These are phyloP conservation scores for Karalla daura DNA, from an alignment of 2,797 vertebrate genomes.

Conservation along the genomic window DNA sequence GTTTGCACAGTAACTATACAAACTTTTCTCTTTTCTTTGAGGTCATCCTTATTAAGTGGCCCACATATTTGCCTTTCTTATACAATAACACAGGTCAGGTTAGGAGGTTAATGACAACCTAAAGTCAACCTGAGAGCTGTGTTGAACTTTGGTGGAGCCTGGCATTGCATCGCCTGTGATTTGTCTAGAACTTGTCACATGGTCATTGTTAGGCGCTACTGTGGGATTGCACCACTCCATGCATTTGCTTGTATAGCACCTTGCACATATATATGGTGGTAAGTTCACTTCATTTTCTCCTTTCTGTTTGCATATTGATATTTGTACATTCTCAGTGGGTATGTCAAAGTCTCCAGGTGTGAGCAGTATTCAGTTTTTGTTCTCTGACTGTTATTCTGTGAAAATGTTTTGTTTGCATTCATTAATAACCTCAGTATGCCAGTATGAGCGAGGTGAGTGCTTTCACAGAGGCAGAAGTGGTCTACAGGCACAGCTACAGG, in stretches of 20 bases:
- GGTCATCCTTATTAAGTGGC: slow-evolving; percentile 34
- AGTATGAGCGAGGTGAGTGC: background rate
- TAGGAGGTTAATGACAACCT: slow-evolving; percentile 35
- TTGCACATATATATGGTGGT: background rate
- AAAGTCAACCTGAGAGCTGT: slow-evolving; percentile 8
- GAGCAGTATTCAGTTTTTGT: background rate
- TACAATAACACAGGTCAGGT: slow-evolving; percentile 24
- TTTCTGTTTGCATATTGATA: background rate
- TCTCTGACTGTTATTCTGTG: background rate
- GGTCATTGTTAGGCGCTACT: background rate
- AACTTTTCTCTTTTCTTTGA: slow-evolving; percentile 41
- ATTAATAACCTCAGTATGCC: background rate
- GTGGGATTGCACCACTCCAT: background rate
- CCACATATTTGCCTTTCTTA: slow-evolving; percentile 41
- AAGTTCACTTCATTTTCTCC: background rate
- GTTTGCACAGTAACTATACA: slow-evolving; percentile 53
- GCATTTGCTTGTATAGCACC: background rate
- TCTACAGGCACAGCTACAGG: background rate
- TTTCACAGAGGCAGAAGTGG: background rate
- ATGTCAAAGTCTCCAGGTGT: background rate
- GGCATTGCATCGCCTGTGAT: background rate
- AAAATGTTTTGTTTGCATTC: slow-evolving; percentile 1
- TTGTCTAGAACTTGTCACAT: background rate
- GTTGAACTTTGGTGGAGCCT: slow-evolving; percentile 21
- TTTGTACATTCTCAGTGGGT: background rate